Evolutionary conservation across 2,888 invertebrate species (phyloP), one percentile per base, ranked within the genome.

Genomic region (Eupithecia pulchellata): DNA sequence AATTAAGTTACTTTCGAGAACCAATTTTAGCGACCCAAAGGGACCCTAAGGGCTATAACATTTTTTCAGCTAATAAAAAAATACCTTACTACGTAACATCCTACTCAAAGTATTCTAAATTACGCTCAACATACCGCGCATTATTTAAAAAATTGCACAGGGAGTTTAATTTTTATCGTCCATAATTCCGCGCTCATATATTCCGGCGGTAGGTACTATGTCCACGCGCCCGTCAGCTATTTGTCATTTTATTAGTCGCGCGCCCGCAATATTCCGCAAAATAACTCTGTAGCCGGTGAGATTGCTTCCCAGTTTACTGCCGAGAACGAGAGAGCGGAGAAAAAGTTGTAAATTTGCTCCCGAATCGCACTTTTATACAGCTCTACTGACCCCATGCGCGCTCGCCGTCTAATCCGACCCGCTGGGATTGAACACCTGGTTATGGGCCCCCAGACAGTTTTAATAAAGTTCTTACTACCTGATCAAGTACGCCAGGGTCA

Each of bases 231-330:
- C 85, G 85, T 86, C 86, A 86, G 85, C 89, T 89, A 92, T 92
- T 91, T 92, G 91, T 92, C 91, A 92, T 92, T 92, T 92, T 92
- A 92, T 93, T 92, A 92, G 91, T 89, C 88, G 87, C 87, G 85
- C 85, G 85, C 83, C 87, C 86, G 89, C 89, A 90, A 92, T 92
- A 91, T 91, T 90, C 90, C 86, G 84, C 84, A 88, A 88, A 91
- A 91, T 92, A 91, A 91, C 89, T 90, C 86, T 84, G 88, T 83
- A 84, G 87, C 86, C 80, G 83, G 83, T 86, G 88, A 91, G 91
- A 91, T 92, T 92, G 92, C 92, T 90, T 89, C 89, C 83, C 86
- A 86, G 87, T 93, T 92, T 93, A 92, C 90, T 88, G 87, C 91
- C 88, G 85, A 86, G 86, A 86, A 86, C 86, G 76, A 79, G 57